A percentile compares a stretch with the other conserved stretches of the same genome.
phyloP scores from a whole-genome alignment of 2,113 vertebrate genomes.

The Sceloporus undulatus region DNA sequence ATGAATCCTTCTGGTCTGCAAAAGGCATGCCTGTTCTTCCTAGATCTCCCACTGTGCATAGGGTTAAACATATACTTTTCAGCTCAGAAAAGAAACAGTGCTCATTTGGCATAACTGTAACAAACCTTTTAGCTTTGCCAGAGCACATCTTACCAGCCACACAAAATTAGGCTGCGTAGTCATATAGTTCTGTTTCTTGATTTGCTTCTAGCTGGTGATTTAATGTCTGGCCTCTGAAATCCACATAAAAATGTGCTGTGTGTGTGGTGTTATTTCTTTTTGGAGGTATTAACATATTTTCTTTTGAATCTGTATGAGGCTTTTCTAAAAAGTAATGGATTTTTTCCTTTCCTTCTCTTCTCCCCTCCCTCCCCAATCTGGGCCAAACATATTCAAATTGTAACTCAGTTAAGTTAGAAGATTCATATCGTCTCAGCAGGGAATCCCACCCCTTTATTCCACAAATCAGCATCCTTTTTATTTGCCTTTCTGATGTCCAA shows the following conservation, averaged over 20 bases:
- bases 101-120: conserved; percentile 4
- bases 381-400: conserved; percentile 85
- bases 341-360: conserved; percentile 49
- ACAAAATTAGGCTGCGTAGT: conserved; percentile 47
- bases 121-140: conserved; percentile 32
- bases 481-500: conserved; percentile 81
- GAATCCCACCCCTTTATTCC: conserved; percentile 82
- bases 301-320: conserved; percentile 80
- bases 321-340: conserved; percentile 86
- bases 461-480: conserved; percentile 84
- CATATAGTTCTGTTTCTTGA: conserved; percentile 72
- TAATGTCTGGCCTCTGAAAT: conserved; percentile 67
- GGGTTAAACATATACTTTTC: neutral
- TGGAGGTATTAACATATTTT: conserved; percentile 80
- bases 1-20: fast-evolving
- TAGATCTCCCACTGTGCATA: neutral
- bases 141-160: conserved; percentile 28
- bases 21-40: neutral
- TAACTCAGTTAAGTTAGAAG: conserved; percentile 81
- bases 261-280: neutral
- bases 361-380: conserved; percentile 70
- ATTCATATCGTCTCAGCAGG: conserved; percentile 84
- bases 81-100: fast-evolving
- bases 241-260: conserved; percentile 58
- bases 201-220: conserved; percentile 70